Evolutionary conservation across 2,113 vertebrate genomes (phyloP).

Genomic region (Nymphicus hollandicus): DNA sequence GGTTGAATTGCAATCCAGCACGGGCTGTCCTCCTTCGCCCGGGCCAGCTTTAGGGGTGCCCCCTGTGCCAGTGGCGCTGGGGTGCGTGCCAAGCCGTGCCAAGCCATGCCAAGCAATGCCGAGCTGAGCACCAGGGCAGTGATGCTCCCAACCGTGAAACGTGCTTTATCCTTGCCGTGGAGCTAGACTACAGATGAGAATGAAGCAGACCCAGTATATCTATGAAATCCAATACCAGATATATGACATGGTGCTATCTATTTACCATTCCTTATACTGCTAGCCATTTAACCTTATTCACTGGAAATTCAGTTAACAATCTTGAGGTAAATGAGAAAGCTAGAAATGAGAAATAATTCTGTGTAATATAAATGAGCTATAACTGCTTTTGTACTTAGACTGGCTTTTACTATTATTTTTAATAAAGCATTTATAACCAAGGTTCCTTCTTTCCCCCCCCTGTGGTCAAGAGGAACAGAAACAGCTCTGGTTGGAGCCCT

Average conservation of each 20-base stretch:
- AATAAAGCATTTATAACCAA: constrained; percentile 68
- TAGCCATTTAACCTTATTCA: constrained; percentile 77
- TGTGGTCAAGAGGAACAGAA: constrained; percentile 54
- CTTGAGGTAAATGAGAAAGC: constrained; percentile 55
- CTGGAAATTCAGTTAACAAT: constrained; percentile 78
- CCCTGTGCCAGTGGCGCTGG: neutral
- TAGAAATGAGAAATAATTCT: constrained; percentile 74
- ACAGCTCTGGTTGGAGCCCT: neutral
- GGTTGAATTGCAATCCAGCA: neutral
- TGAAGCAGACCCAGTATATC: constrained; percentile 5
- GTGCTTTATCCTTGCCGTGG: neutral
- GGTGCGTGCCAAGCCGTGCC: neutral
- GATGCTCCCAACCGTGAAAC: neutral
- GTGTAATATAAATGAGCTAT: constrained; percentile 74
- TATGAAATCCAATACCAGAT: constrained; percentile 46
- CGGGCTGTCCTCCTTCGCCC: neutral
- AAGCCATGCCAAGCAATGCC: neutral
- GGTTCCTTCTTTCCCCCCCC: neutral
- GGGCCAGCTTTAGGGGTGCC: neutral
- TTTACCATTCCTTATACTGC: constrained; percentile 81
- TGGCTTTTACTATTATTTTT: constrained; percentile 68
- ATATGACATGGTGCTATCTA: constrained; percentile 82
- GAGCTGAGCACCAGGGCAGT: neutral
- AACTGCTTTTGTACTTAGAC: constrained; percentile 76
- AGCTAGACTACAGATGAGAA: constrained; percentile 5